Evolutionary conservation across 2,888 invertebrate species (phyloP), one percentile per base, ranked within the genome.

Genomic region (Synanthedon andrenaeformis): DNA sequence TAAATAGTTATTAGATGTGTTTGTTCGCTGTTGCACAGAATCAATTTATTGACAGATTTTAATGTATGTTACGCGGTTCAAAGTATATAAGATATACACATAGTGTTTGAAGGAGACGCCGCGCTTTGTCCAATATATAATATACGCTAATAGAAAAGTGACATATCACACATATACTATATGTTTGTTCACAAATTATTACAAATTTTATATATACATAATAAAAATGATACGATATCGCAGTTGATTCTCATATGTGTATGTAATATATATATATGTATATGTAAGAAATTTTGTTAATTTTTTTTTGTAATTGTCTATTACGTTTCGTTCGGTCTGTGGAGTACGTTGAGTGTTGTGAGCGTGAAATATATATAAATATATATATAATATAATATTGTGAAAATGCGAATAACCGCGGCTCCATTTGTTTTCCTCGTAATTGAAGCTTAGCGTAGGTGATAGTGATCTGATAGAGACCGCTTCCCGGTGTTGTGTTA

Each of bases 401-500:
- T 45, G 14, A 45, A 45, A 12, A 45, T 45, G 12, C 45, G 14
- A 45, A 13, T 45, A 45, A 45, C 45, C n/a, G 45, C 45, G 8
- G n/a, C 45, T 6, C n/a, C 3, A 45, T n/a, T 45, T 45, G 45
- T 45, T 45, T 45, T 45, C n/a, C n/a, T 45, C 45, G 14, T 45
- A 45, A 45, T 35, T 35, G 8, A 13, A 13, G 45, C 45, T 45
- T 45, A 45, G n/a, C 14, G 8, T 45, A 45, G 45, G 35, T 45
- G n/a, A 45, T 45, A 45, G 6, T 45, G n/a, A 35, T 35, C 35
- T 35, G 35, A 35, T 35, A 35, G 35, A 35, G 35, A 35, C 80
- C 79, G 84, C 84, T 83, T 82, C 76, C 63, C 70, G 79, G 78
- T 79, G 76, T 79, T 73, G 77, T 76, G n/a, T 45, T 45, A 45